Conservation (phyloP, 2,888 invertebrate genomes). For the Psylliodes chrysocephalus region DNA sequence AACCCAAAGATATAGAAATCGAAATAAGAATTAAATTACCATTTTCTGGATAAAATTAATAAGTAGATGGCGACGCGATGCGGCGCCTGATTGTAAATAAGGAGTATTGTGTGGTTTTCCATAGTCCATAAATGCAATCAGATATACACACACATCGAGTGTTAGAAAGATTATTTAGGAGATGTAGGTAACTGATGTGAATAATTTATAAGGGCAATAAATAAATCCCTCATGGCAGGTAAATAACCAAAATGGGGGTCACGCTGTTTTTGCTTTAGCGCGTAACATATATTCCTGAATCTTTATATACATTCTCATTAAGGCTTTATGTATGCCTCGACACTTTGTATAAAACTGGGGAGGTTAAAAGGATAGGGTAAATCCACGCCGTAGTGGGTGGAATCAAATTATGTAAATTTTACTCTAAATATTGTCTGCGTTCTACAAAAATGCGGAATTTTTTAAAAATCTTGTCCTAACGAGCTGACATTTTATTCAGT, state of each 20-base stretch:
- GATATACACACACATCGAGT: slow-evolving; percentile 3
- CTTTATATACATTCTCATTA: slow-evolving; percentile 26
- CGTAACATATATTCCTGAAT: slow-evolving; percentile 17
- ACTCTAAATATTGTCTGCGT: slow-evolving; percentile 27
- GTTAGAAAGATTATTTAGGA: slow-evolving; percentile 13
- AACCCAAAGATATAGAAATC: no score
- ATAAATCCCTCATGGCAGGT: slow-evolving; percentile 15
- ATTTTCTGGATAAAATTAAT: no score
- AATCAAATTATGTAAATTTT: slow-evolving; percentile 29
- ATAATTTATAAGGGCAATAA: slow-evolving; percentile 17
- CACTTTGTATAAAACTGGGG: slow-evolving; percentile 23
- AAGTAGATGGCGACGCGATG: no score
- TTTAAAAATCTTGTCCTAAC: slow-evolving; percentile 19
- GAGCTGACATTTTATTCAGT: slow-evolving; percentile 23
- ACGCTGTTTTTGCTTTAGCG: slow-evolving; percentile 11
- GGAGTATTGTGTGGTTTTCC: not conserved
- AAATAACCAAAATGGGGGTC: slow-evolving; percentile 17
- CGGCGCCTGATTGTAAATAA: no score
- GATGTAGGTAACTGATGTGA: slow-evolving; percentile 17
- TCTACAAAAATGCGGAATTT: slow-evolving; percentile 18
- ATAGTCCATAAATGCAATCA: slow-evolving; percentile 8
- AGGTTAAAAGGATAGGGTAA: slow-evolving; percentile 29
- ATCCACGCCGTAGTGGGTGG: slow-evolving; percentile 19
- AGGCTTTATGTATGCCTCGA: slow-evolving; percentile 28
- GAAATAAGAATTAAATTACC: no score